A percentile compares a stretch with the other conserved stretches of the same genome.
Evolutionary conservation across 2,888 invertebrate species (phyloP).

Genomic region (Cerastis rubricosa): DNA sequence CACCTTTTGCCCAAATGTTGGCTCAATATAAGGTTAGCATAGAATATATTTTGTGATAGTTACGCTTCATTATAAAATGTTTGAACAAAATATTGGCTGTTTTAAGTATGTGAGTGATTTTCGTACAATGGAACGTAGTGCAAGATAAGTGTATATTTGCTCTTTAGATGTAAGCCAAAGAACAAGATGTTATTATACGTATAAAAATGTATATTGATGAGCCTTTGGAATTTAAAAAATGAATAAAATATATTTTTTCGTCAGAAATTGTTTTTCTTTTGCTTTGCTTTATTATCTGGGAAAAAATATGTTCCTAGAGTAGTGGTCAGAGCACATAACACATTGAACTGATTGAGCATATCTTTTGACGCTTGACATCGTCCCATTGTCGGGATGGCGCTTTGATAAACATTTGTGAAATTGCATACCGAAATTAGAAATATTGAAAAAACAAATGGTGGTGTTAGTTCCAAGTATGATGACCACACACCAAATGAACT

Average conservation of each 20-base stretch:
- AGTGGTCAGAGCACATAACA: neutral
- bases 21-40: slow-evolving; percentile 9
- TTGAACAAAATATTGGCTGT: slow-evolving; percentile 65
- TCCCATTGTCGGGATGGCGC: no score
- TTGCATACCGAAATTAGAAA: no score
- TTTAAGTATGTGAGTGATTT: slow-evolving; percentile 59
- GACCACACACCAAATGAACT: no score
- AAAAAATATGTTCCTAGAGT: neutral
- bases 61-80: slow-evolving; percentile 45
- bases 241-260: slow-evolving; percentile 59
- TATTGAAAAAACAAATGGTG: no score
- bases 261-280: slow-evolving; percentile 21
- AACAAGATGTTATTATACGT: slow-evolving; percentile 58
- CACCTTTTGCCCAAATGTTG: slow-evolving; percentile 12
- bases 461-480: no score
- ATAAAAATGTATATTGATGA: slow-evolving; percentile 42
- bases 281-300: neutral
- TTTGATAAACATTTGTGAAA: no score
- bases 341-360: neutral
- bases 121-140: slow-evolving; percentile 62
- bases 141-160: slow-evolving; percentile 60
- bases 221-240: slow-evolving; percentile 52
- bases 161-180: slow-evolving; percentile 69
- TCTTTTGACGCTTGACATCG: neutral
- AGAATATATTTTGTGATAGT: slow-evolving; percentile 57